These are phyloP conservation scores for Eurystomus gularis DNA, from an alignment of 2,113 vertebrate genomes.

Conservation along the genomic window DNA sequence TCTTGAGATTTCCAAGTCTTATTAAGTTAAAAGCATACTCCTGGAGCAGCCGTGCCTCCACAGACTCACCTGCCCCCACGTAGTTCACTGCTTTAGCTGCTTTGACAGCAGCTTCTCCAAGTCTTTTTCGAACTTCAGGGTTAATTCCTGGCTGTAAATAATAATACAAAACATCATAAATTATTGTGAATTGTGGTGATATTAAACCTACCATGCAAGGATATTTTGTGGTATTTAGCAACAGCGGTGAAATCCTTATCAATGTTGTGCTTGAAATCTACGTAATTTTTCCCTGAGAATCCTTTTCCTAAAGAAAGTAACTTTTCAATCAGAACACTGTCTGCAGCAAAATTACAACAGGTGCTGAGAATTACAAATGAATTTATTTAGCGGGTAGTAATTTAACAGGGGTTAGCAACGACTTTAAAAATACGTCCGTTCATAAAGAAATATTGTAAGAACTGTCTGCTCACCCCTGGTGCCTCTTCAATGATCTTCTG, in stretches of 20 bases:
- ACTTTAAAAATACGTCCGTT: neutral
- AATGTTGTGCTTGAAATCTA: neutral
- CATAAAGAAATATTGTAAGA: neutral
- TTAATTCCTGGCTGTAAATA: slow-evolving; percentile 88
- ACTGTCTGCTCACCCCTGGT: slow-evolving; percentile 83
- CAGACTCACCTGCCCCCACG: slow-evolving; percentile 89
- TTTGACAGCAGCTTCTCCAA: slow-evolving; percentile 93
- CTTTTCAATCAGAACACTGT: neutral
- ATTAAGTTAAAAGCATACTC: neutral
- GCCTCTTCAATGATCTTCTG: slow-evolving; percentile 99
- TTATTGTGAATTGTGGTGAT: neutral
- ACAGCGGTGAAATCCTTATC: neutral
- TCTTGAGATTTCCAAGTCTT: neutral
- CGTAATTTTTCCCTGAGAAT: neutral
- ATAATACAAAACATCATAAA: neutral
- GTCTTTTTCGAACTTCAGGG: slow-evolving; percentile 85
- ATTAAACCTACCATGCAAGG: neutral
- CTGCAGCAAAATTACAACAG: neutral
- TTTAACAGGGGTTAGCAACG: neutral
- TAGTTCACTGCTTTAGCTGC: slow-evolving; percentile 96
- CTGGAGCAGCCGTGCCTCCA: neutral
- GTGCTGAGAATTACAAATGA: neutral
- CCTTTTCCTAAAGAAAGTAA: neutral
- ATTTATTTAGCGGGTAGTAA: too few relatives aligned
- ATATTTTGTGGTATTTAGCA: neutral